Evolutionary conservation across 2,797 vertebrate genomes (phyloP).

Genomic region (Crenichthys baileyi): DNA sequence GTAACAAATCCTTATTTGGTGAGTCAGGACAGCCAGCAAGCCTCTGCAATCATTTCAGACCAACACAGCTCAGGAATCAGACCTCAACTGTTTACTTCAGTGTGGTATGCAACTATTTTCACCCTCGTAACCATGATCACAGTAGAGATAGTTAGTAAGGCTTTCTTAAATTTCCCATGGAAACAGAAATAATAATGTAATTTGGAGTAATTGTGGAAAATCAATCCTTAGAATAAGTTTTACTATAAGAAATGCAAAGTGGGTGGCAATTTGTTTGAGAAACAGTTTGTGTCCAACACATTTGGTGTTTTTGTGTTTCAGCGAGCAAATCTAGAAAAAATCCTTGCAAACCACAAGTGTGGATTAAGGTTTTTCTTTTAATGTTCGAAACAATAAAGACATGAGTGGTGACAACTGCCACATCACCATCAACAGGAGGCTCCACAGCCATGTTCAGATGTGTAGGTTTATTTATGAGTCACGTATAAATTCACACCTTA

Average conservation of each 20-base stretch:
- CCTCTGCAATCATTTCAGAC: constrained; percentile 13
- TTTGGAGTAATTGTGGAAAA: neutral
- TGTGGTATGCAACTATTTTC: constrained; percentile 2
- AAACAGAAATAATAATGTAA: constrained; percentile 21
- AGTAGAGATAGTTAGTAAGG: constrained; percentile 11
- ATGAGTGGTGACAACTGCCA: neutral
- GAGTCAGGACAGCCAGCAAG: constrained; percentile 23
- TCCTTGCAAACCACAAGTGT: neutral
- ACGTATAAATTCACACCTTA: constrained; percentile 11
- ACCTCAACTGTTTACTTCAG: neutral
- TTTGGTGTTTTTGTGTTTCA: neutral
- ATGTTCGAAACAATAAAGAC: neutral
- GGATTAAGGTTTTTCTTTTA: neutral
- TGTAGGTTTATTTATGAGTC: constrained; percentile 19
- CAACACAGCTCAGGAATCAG: constrained; percentile 5
- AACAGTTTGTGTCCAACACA: neutral
- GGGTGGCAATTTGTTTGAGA: neutral
- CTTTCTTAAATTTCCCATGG: constrained; percentile 33
- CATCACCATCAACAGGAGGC: neutral
- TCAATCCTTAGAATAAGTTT: constrained; percentile 2
- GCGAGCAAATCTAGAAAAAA: neutral
- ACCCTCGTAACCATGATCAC: neutral
- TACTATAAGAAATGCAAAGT: neutral
- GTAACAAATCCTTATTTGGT: constrained; percentile 66
- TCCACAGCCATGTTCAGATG: neutral